Percentiles rank a stretch among this genome's conserved stretches.
These are phyloP conservation scores for Stenotaenia linearis DNA, from an alignment of 2,888 invertebrate species.

Conservation along the genomic window DNA sequence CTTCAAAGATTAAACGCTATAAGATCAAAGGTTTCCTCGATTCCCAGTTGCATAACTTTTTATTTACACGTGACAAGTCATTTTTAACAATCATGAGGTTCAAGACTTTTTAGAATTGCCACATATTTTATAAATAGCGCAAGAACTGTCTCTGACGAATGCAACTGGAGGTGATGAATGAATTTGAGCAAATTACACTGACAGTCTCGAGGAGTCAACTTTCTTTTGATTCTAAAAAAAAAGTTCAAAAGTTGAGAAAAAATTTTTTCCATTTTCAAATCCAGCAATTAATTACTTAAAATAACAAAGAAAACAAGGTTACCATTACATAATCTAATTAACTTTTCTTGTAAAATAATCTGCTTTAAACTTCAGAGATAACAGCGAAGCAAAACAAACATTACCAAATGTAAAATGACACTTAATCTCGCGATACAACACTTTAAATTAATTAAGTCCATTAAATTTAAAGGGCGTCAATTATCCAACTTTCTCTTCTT, in stretches of 20 bases:
- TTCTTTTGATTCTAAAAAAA: no score
- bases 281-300: not conserved
- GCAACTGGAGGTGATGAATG: no score
- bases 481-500: slow-evolving; percentile 3
- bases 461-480: not conserved
- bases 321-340: not conserved
- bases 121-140: no score
- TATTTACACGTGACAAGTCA: not conserved
- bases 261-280: not conserved
- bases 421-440: not conserved
- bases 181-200: no score
- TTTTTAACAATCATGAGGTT: not conserved
- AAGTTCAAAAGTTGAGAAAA: no score
- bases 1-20: not conserved
- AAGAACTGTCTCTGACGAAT: no score
- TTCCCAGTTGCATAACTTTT: not conserved
- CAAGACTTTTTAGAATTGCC: no score
- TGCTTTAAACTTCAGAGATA: not conserved
- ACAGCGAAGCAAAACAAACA: not conserved
- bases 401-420: not conserved
- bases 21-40: not conserved
- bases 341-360: not conserved
- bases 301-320: not conserved
- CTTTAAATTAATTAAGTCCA: slow-evolving; percentile 2
- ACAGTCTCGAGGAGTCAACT: no score